Evolutionary conservation across 2,113 vertebrate genomes (phyloP), one percentile per base, ranked within the genome.

Genomic region (Pollachius pollachius): DNA sequence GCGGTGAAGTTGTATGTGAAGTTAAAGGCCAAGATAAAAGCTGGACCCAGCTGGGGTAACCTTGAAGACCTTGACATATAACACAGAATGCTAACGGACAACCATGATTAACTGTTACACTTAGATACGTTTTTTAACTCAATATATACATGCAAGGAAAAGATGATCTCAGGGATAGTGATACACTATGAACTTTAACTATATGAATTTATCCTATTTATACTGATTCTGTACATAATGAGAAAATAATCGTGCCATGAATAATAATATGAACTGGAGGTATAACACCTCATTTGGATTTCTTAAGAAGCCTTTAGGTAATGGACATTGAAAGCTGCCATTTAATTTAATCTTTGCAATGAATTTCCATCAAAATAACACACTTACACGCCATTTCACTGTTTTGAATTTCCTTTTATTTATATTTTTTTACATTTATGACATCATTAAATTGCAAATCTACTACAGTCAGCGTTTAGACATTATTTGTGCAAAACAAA

Each of bases 41-140:
- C 94, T 52, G 97, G 97, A 23, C 83, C 93, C 16, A 99, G 96
- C 84, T 99, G 97, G 97, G 96, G 96, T 11, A 91, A 93, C 67
- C 90, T 99, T 72, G 90, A 95, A 86, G 96, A 98, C 61, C 79
- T 97, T 1, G 93, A 97, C 65, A 83, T 99, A 11, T 98, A 75
- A 87, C 41, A 15, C 4, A 52, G 6, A 62, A 34, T 19, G 41
- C 41, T 48, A 9, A 13, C 30, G 72, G 41, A 62, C 52, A 17
- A 54, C 41, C 62, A 0, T 34, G 21, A n/a, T 3, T 1, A 23
- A 25, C 13, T 27, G 19, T 62, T 21, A 61, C 59, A 61, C 15
- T 18, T 6, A 19, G 54, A 34, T 64, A 77, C 27, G 27, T 27
- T 79, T 66, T 66, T 66, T 84, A 67, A 83, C 78, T 57, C 15